Conservation (phyloP, 2,113 vertebrate species). For the Pterophyllum scalare region DNA sequence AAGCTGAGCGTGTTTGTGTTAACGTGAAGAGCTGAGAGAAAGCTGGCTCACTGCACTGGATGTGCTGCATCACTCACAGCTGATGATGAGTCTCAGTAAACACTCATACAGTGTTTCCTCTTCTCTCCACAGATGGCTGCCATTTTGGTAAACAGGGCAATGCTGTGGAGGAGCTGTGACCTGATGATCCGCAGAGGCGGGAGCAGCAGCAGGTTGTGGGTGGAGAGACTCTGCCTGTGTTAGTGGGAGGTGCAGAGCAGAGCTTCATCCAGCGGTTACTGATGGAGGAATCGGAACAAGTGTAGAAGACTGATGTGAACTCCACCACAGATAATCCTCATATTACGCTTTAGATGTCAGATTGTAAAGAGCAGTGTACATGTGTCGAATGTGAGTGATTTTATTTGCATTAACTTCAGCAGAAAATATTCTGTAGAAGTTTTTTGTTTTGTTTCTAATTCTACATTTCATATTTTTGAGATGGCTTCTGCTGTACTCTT, state of each 20-base stretch:
- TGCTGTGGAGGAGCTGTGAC: neutral
- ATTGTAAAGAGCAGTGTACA: too few species aligned
- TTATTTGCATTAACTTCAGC: too few species aligned
- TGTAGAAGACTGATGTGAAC: neutral
- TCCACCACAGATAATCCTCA: too few species aligned
- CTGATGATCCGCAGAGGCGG: neutral
- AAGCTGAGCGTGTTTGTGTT: neutral
- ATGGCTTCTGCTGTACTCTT: too few species aligned
- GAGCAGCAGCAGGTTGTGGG: neutral
- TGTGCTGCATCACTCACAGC: neutral
- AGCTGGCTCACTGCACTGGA: rapidly evolving
- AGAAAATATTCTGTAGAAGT: too few species aligned
- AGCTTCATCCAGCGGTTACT: neutral
- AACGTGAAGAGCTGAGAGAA: rapidly evolving
- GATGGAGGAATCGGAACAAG: neutral
- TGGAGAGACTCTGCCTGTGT: neutral
- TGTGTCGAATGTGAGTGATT: too few species aligned
- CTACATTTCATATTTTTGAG: too few species aligned
- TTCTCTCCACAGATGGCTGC: neutral
- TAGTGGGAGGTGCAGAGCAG: neutral
- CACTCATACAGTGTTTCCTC: rapidly evolving
- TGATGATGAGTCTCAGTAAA: neutral
- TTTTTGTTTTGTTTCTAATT: too few species aligned
- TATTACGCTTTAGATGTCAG: too few species aligned
- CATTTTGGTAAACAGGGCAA: neutral